Evolutionary conservation across 2,797 vertebrate genomes (phyloP).

Genomic region (Eidolon dupreanum): DNA sequence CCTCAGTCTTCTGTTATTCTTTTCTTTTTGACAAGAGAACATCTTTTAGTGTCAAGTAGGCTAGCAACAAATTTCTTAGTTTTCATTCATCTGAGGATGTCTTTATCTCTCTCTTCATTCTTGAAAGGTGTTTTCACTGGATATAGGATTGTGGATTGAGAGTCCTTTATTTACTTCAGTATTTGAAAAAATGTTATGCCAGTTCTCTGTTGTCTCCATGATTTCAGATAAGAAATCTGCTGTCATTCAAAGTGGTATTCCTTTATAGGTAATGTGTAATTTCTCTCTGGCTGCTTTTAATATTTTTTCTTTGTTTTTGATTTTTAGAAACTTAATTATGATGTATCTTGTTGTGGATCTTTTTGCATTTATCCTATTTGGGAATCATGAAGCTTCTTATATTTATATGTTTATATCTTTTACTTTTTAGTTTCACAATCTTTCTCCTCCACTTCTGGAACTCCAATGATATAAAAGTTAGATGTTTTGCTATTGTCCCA

Average conservation of each 20-base stretch:
- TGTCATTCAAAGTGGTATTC: neutral
- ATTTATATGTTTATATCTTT: neutral
- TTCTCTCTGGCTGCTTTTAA: neutral
- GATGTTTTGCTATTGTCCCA: neutral
- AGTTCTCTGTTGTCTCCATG: neutral
- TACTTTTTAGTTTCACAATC: neutral
- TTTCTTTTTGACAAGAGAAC: neutral
- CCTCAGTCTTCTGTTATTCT: neutral
- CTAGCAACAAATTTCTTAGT: neutral
- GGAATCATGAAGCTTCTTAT: neutral
- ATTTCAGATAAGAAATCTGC: neutral
- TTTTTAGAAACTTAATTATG: slow-evolving; percentile 19
- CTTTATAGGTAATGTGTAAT: neutral
- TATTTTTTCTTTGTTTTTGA: neutral
- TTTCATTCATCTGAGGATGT: neutral
- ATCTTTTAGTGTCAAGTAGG: neutral
- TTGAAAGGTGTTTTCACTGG: neutral
- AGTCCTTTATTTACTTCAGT: neutral
- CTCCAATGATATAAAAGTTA: neutral
- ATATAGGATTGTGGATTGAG: neutral
- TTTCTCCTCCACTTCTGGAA: neutral
- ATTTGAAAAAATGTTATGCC: neutral
- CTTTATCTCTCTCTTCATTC: neutral
- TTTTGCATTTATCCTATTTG: neutral
- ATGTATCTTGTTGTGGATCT: neutral